phyloP scores from a whole-genome alignment of 2,113 vertebrate species.

The Oostethus manadensis region DNA sequence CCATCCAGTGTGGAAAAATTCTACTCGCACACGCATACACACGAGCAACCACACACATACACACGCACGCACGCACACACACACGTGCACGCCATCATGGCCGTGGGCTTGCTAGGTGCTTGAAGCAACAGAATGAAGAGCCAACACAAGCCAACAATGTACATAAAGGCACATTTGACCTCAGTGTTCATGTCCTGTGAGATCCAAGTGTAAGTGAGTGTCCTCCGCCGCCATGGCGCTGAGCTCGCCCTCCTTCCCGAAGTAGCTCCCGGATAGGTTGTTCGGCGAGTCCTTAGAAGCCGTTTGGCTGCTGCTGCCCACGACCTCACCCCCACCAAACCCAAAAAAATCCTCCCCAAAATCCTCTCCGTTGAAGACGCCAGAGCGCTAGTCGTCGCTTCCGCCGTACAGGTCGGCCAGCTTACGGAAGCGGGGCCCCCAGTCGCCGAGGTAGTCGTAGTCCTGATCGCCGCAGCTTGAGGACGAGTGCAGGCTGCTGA shows the following conservation, averaged over 20 bases:
- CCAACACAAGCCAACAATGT: slow-evolving; percentile 90
- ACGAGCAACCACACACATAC: slow-evolving; percentile 3
- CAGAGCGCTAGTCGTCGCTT: slow-evolving; percentile 78
- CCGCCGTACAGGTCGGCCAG: slow-evolving; percentile 96
- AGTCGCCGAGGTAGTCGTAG: slow-evolving; percentile 98
- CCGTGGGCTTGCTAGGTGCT: slow-evolving; percentile 17
- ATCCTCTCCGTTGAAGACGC: neutral
- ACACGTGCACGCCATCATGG: slow-evolving; percentile 7
- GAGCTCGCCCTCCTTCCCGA: neutral
- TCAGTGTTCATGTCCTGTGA: slow-evolving; percentile 99
- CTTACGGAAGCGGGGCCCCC: slow-evolving; percentile 97
- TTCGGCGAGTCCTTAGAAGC: slow-evolving; percentile 70
- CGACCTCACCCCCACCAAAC: neutral
- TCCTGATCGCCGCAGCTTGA: slow-evolving; percentile 94
- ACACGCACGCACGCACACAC: neutral
- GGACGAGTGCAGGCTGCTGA: slow-evolving; percentile 95
- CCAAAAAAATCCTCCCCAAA: neutral
- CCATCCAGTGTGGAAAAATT: slow-evolving; percentile 50
- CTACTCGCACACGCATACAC: slow-evolving; percentile 12
- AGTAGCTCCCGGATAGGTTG: neutral
- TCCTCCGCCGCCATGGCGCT: slow-evolving; percentile 43
- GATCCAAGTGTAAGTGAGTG: slow-evolving; percentile 99
- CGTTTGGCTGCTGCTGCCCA: slow-evolving; percentile 73
- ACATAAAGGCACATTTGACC: slow-evolving; percentile 99
- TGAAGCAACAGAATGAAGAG: slow-evolving; percentile 79